Base-by-base conservation (phyloP, 2,113 vertebrate species). In the Gavia stellata region DNA sequence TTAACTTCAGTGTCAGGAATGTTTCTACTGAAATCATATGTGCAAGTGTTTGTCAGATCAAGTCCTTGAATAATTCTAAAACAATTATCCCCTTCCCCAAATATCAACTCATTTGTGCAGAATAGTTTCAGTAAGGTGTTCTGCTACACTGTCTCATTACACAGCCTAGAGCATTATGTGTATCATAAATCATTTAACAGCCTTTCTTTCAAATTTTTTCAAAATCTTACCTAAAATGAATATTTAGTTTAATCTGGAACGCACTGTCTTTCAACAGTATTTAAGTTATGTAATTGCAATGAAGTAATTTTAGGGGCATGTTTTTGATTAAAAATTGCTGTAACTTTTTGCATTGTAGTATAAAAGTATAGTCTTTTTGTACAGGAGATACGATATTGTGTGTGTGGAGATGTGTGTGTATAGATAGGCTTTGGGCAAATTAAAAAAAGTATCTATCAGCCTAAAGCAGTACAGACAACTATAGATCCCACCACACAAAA, bases 1-100 rank as follows among this genome's bases (percentile, higher is more conserved):
- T 92, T 68, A 94, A 89, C 68, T 93, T 77, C 11, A 94, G 67
- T 92, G 86, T 93, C 88, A 94, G 90, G 72, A 94, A 42, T 90
- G 34, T 74, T 94, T 94, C 67, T 80, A 84, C 59, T 93, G 88
- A 92, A 81, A 90, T 90, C 71, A 88, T 44, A 63, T 49, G 67
- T 86, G 75, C 70, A 95, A 96, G 88, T 86, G 88, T 92, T 94
- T 88, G 94, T 93, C 11, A 4, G 67, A 92, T 90, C 50, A 88
- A 85, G 63, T 17, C 13, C 36, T 85, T 80, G 53, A 85, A 36
- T 65, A 85, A 86, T 86, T 96, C 66, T 81, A 36, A 86, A 95
- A 56, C 40, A 56, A 65, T 82, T 79, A 59, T 50, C 40, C 25
- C 40, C 21, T 79, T 91, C 83, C 56, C 28, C 71, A 77, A 17